phyloP scores from a whole-genome alignment of 1,140 invertebrate genomes.

The Pseudomyrmex cubaensis region DNA sequence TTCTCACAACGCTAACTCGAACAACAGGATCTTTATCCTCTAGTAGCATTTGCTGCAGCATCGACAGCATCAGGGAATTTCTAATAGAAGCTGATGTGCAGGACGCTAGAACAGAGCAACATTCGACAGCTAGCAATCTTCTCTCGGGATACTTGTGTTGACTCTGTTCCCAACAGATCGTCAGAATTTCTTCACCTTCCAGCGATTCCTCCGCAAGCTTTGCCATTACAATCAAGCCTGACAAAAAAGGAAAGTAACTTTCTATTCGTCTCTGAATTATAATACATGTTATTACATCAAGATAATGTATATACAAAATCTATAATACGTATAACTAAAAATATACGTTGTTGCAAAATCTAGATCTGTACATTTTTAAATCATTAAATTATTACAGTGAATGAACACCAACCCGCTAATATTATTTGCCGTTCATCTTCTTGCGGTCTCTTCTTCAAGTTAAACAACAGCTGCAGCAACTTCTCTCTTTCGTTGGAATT shows the following conservation, averaged over 20 bases:
- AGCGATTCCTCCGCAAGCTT: constrained; percentile 85
- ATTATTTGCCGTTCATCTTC: constrained; percentile 90
- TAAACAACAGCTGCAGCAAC: constrained; percentile 90
- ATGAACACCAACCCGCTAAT: constrained; percentile 85
- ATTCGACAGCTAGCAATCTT: constrained; percentile 90
- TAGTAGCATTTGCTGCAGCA: constrained; percentile 90
- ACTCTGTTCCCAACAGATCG: constrained; percentile 92
- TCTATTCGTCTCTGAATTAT: too few species aligned
- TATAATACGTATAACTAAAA: too few species aligned
- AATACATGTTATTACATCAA: too few species aligned
- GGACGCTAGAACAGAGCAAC: constrained; percentile 90
- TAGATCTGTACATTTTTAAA: too few species aligned
- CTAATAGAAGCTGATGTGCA: constrained; percentile 89
- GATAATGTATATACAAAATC: too few species aligned
- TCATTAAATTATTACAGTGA: too few species aligned
- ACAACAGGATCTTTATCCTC: constrained; percentile 90
- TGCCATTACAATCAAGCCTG: constrained; percentile 88
- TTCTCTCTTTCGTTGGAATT: constrained; percentile 88
- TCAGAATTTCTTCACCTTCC: constrained; percentile 90
- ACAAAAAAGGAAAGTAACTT: constrained; percentile 14
- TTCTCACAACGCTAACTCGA: constrained; percentile 87
- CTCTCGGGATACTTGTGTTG: constrained; percentile 90
- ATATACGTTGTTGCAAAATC: too few species aligned
- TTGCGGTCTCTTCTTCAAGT: constrained; percentile 91
- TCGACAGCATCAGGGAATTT: constrained; percentile 90